phyloP scores from a whole-genome alignment of 1,140 invertebrate species.

The Zaprionus nigranus region DNA sequence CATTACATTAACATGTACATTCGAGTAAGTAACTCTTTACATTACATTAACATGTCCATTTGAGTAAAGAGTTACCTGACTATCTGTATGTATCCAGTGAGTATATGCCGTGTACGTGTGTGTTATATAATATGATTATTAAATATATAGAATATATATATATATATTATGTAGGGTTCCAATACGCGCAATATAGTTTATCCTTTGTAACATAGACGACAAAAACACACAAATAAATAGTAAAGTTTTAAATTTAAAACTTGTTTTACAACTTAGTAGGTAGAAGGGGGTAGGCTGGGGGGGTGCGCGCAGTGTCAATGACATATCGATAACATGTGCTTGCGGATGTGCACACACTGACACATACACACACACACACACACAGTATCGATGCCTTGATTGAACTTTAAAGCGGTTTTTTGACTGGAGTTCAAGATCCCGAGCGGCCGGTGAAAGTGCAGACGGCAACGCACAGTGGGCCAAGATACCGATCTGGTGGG shows the following conservation, averaged over 20 bases:
- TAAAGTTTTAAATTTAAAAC: slow-evolving; percentile 60
- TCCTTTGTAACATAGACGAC: slow-evolving; percentile 68
- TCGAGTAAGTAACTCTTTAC: too few species aligned
- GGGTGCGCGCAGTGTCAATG: slow-evolving; percentile 8
- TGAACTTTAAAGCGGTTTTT: slow-evolving; percentile 19
- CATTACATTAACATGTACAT: too few species aligned
- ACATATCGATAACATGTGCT: slow-evolving; percentile 20
- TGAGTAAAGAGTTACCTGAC: too few species aligned
- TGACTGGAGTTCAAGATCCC: slow-evolving; percentile 48
- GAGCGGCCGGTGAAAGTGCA: slow-evolving; percentile 56
- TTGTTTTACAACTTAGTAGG: neutral
- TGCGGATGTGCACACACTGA: slow-evolving; percentile 2
- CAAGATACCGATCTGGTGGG: too few species aligned
- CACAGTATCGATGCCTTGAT: slow-evolving; percentile 32
- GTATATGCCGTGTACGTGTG: slow-evolving; percentile 17
- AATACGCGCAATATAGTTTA: slow-evolving; percentile 75
- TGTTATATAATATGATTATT: slow-evolving; percentile 12
- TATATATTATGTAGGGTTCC: slow-evolving; percentile 58
- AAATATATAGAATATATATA: slow-evolving; percentile 39
- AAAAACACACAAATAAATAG: slow-evolving; percentile 58
- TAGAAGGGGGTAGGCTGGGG: neutral
- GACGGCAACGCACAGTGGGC: neutral
- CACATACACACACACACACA: neutral
- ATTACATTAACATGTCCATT: too few species aligned
- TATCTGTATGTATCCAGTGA: neutral